Evolutionary conservation across 2,888 invertebrate genomes (phyloP).

Genomic region (Nymphalis urticae): DNA sequence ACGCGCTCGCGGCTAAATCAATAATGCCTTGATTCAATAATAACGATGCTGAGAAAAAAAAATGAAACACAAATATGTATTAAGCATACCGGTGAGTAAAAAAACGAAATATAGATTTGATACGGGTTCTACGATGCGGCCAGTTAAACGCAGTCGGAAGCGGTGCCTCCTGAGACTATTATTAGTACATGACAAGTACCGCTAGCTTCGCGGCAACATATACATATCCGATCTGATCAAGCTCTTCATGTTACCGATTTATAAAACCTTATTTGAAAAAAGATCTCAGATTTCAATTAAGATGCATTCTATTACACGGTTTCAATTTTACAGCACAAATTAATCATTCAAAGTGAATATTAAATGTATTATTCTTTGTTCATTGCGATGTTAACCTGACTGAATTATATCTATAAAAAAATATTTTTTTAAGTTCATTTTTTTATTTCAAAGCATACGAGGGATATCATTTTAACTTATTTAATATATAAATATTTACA

Average conservation of each 20-base stretch:
- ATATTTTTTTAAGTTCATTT: too few species aligned
- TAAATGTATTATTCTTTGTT: neutral
- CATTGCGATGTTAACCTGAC: too few species aligned
- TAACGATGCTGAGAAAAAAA: too few species aligned
- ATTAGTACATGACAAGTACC: slow-evolving; percentile 4
- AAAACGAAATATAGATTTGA: neutral
- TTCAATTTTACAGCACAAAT: neutral
- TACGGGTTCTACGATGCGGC: neutral
- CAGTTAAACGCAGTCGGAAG: neutral
- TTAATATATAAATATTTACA: too few species aligned
- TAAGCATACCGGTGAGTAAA: too few species aligned
- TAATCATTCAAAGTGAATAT: neutral
- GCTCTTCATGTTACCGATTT: neutral
- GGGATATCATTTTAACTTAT: too few species aligned
- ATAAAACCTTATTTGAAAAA: neutral
- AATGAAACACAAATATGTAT: too few species aligned
- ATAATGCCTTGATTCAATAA: too few species aligned
- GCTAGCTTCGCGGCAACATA: neutral
- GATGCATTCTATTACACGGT: neutral
- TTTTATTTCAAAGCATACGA: too few species aligned
- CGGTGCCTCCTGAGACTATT: neutral
- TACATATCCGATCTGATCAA: neutral
- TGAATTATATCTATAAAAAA: too few species aligned
- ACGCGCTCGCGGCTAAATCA: too few species aligned
- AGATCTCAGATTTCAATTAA: slow-evolving; percentile 1